Evolutionary conservation across 2,797 vertebrate genomes (phyloP), one percentile per base, ranked within the genome.

Genomic region (Paguma larvata): DNA sequence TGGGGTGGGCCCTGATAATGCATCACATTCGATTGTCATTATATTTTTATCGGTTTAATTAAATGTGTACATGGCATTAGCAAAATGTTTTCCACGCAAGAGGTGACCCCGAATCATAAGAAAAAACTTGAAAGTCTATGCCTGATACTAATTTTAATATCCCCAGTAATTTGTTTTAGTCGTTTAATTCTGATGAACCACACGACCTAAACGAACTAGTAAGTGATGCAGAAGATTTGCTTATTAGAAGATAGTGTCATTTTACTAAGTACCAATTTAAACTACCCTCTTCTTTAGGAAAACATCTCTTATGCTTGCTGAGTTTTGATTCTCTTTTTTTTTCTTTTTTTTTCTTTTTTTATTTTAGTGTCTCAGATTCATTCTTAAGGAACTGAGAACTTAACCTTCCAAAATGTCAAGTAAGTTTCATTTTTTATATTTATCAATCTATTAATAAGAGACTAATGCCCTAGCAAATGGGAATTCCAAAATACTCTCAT

Each of bases 401-500:
- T 98, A 98, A 97, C 94, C 98, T 98, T 97, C 97, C 99, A 99
- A 99, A 98, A 99, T 99, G 99, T 99, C 99, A 99, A 99, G 99
- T 99, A 99, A 99, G 99, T 99, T 98, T 51, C 98, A 95, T 95
- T 98, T 98, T 98, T 97, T 98, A 97, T 98, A 97, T 97, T 98
- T 98, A 97, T 98, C 97, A 82, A 97, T 96, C 97, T 98, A 85
- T 97, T 97, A 97, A 97, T 98, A 97, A 97, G 92, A 98, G 94
- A 95, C 98, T 97, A 98, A 98, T 98, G 97, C 97, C 97, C 98
- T 98, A 97, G 97, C 98, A 97, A 98, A 82, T 98, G 98, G 97
- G 96, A 98, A 98, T 98, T 98, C 98, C 98, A 98, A 98, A 98
- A 98, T 97, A 98, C 97, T 97, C 98, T 98, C 97, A 97, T 97